Conservation (phyloP, 2,113 vertebrate genomes). For the Sebastes schlegelii region DNA sequence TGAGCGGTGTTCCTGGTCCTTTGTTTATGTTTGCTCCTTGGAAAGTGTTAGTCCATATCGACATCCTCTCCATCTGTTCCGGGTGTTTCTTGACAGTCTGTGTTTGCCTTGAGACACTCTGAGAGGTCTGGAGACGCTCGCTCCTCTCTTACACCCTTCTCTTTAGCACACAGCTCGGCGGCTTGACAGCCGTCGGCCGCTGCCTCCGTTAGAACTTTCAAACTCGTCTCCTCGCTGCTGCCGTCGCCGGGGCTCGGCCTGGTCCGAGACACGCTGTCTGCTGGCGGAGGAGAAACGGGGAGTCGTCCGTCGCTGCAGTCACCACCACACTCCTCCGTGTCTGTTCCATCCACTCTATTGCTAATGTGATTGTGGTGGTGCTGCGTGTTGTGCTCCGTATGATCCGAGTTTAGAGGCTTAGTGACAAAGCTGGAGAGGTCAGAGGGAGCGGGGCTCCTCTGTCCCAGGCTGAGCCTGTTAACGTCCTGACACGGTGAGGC, state of each 20-base stretch:
- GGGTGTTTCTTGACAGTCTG: conserved; percentile 77
- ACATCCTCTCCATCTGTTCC: conserved; percentile 88
- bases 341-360: conserved; percentile 52
- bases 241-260: conserved; percentile 43
- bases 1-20: conserved; percentile 61
- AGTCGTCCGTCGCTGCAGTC: conserved; percentile 31
- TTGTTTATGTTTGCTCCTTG: conserved; percentile 71
- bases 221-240: conserved; percentile 36
- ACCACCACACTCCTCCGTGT: conserved; percentile 49
- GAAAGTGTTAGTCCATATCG: conserved; percentile 90
- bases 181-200: conserved; percentile 42
- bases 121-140: conserved; percentile 77
- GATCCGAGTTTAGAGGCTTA: conserved; percentile 57
- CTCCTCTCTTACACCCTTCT: conserved; percentile 57
- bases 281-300: conserved; percentile 41
- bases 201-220: conserved; percentile 43
- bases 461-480: conserved; percentile 58
- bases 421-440: conserved; percentile 65
- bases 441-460: conserved; percentile 58
- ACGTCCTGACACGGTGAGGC: conserved; percentile 74
- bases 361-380: conserved; percentile 64
- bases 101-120: conserved; percentile 78
- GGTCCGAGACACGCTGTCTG: conserved; percentile 18
- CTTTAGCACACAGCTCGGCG: conserved; percentile 46
- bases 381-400: conserved; percentile 45